These are phyloP conservation scores for Serripes groenlandicus DNA, from an alignment of 2,888 invertebrate species.

Conservation along the genomic window DNA sequence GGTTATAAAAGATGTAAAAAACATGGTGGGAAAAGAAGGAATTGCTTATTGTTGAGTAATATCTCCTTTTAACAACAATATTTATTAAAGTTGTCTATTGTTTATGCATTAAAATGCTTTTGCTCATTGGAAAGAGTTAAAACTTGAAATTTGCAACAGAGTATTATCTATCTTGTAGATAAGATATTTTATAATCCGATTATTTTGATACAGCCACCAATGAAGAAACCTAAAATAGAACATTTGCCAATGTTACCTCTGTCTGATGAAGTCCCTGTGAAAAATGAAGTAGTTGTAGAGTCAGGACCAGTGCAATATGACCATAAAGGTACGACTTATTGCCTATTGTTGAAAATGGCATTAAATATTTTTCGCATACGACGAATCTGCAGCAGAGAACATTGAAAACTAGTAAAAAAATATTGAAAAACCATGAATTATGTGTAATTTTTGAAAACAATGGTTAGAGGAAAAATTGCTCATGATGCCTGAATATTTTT, in stretches of 20 bases:
- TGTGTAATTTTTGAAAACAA: too few species aligned
- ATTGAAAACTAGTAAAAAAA: too few species aligned
- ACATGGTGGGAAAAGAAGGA: background rate
- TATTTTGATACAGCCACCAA: background rate
- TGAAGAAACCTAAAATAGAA: conserved; percentile 60
- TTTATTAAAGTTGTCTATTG: background rate
- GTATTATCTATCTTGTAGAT: background rate
- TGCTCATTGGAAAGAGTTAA: background rate
- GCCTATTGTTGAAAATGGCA: too few species aligned
- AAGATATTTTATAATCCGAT: background rate
- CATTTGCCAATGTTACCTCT: conserved; percentile 20
- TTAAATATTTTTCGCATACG: too few species aligned
- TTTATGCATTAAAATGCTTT: background rate
- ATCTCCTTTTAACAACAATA: background rate
- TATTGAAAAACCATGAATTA: too few species aligned
- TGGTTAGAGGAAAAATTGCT: too few species aligned
- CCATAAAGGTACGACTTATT: conserved; percentile 63
- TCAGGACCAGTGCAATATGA: conserved; percentile 79
- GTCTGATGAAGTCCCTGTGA: background rate
- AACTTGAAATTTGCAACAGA: background rate
- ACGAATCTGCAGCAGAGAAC: too few species aligned
- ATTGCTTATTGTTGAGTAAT: background rate
- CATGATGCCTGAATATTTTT: too few species aligned
- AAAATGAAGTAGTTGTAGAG: conserved; percentile 74
- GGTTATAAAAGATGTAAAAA: background rate